Base-by-base conservation (phyloP, 2,888 invertebrate species). In the Piscicola geometra region DNA sequence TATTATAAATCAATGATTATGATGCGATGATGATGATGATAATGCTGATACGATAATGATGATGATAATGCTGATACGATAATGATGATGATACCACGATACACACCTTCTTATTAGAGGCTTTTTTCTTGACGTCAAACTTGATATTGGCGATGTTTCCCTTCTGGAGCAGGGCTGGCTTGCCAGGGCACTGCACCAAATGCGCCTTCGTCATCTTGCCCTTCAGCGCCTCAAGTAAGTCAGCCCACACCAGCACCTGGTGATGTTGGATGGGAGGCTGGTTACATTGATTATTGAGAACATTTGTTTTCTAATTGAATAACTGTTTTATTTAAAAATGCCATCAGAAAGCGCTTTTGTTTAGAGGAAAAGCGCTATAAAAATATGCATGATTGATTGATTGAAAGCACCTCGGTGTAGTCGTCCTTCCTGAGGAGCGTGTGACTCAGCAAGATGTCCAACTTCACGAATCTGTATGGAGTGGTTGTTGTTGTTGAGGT, bases 31-130 rank as follows among this genome's bases (percentile, higher is more conserved):
- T n/a, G n/a, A n/a, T n/a, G n/a, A n/a, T n/a, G n/a, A n/a, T n/a
- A n/a, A n/a, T n/a, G n/a, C n/a, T n/a, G n/a, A n/a, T n/a, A n/a
- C n/a, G n/a, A n/a, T n/a, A n/a, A n/a, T n/a, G n/a, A n/a, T n/a
- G n/a, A n/a, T n/a, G n/a, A n/a, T n/a, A n/a, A n/a, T n/a, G n/a
- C n/a, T n/a, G n/a, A n/a, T n/a, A n/a, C n/a, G n/a, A n/a, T n/a
- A n/a, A n/a, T n/a, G n/a, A n/a, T n/a, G n/a, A n/a, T n/a, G n/a
- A n/a, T n/a, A n/a, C n/a, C n/a, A n/a, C n/a, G n/a, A n/a, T n/a
- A n/a, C n/a, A n/a, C n/a, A 56, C 60, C 25, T 56, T 56, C n/a
- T 56, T 56, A 21, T 56, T 56, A n/a, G 60, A 56, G 21, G n/a
- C 60, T 21, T 56, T 56, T 21, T 56, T 9, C n/a, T 56, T 56